phyloP scores from a whole-genome alignment of 2,113 vertebrate species.

The Carettochelys insculpta region DNA sequence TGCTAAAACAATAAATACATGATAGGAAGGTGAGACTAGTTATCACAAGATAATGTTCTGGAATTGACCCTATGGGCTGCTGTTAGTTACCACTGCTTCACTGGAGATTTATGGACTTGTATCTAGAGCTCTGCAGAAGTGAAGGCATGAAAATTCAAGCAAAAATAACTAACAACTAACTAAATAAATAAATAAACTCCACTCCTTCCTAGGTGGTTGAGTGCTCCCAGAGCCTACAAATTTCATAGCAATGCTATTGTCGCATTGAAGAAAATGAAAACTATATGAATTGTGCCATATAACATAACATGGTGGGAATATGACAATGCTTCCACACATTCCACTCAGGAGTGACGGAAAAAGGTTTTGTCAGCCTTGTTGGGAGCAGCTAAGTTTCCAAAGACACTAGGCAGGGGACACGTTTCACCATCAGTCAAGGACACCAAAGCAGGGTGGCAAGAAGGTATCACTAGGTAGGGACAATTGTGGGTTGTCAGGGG shows the following conservation, averaged over 20 bases:
- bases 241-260: neutral
- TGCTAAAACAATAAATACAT: slow-evolving; percentile 7
- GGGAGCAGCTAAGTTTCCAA: neutral
- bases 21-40: slow-evolving; percentile 11
- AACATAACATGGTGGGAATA: fast-evolving
- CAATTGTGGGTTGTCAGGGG: neutral
- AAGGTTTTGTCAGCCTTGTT: neutral
- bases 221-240: neutral
- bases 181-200: neutral
- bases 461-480: neutral
- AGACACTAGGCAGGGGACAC: neutral
- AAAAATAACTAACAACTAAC: too few relatives aligned
- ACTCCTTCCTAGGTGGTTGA: neutral
- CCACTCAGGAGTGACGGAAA: too few relatives aligned
- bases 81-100: neutral
- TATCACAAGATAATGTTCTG: neutral
- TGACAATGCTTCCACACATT: too few relatives aligned
- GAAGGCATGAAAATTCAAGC: neutral
- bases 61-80: neutral
- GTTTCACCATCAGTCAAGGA: neutral
- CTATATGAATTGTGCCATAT: fast-evolving
- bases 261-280: neutral
- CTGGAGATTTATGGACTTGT: neutral
- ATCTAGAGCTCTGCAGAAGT: neutral
- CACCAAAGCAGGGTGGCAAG: neutral